Base-by-base conservation (phyloP, 1,140 invertebrate genomes). In the Mizuhopecten yessoensis region DNA sequence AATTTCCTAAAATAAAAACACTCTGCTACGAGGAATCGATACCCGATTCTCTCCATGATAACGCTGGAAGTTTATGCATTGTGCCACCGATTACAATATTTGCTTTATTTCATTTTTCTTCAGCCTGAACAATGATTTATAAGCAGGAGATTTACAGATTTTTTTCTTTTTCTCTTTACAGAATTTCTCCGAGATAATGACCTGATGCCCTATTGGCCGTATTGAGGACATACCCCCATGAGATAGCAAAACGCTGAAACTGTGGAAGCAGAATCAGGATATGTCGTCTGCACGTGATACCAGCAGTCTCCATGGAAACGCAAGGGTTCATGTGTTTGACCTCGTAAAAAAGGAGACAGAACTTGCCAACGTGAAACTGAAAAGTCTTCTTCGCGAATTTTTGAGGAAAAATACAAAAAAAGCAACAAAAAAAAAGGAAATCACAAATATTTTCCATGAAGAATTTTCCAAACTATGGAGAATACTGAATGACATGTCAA, bases 111-210 rank as follows among this genome's bases (percentile, higher is more conserved):
- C n/a, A n/a, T n/a, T n/a, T n/a, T n/a, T n/a, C n/a, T n/a, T n/a
- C n/a, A n/a, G n/a, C n/a, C n/a, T n/a, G n/a, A n/a, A n/a, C n/a
- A n/a, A n/a, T n/a, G n/a, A n/a, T n/a, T n/a, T n/a, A n/a, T n/a
- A n/a, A n/a, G n/a, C n/a, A n/a, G n/a, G n/a, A n/a, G n/a, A n/a
- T n/a, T n/a, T n/a, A n/a, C n/a, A n/a, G 17, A 45, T 45, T 45
- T 13, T 45, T 45, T 1, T 45, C 17, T 45, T 17, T 1, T 15
- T 45, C 17, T 75, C 57, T 75, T 75, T n/a, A 5, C 57, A 75
- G 57, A 75, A 75, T 75, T 75, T n/a, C 57, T 75, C 29, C 57
- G 57, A 75, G 57, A 75, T 75, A 75, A 75, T 75, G 57, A 75
- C 57, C 15, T 75, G 57, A 75, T 75, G 57, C 9, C 17, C 1